Evolutionary conservation across 2,888 invertebrate species (phyloP).

Genomic region (Drosophila barbarae): DNA sequence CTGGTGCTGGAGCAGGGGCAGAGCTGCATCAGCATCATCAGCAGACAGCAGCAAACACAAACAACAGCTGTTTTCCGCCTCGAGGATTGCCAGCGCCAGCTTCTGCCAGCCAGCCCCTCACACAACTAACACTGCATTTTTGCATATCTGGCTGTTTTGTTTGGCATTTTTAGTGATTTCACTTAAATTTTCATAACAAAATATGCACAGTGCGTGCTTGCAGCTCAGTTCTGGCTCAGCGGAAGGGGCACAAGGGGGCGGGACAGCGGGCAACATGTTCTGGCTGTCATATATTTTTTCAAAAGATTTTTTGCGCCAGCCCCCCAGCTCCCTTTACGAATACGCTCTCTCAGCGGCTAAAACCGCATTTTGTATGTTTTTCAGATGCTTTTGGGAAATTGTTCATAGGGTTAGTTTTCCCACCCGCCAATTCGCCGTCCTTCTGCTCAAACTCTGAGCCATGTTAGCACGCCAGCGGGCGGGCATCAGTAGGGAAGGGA

Average conservation of each 20-base stretch:
- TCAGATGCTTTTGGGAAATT: slow-evolving; percentile 60
- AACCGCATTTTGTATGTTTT: slow-evolving; percentile 73
- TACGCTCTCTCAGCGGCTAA: slow-evolving; percentile 58
- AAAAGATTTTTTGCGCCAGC: slow-evolving; percentile 46
- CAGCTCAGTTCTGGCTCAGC: slow-evolving; percentile 46
- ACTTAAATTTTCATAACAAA: slow-evolving; percentile 76
- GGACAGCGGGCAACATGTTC: slow-evolving; percentile 40
- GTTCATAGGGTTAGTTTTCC: slow-evolving; percentile 65
- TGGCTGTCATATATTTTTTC: slow-evolving; percentile 67
- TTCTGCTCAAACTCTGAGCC: slow-evolving; percentile 22
- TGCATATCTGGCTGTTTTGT: slow-evolving; percentile 63
- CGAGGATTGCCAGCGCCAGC: slow-evolving; percentile 24
- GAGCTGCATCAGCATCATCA: slow-evolving; percentile 24
- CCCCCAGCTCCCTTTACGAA: slow-evolving; percentile 30
- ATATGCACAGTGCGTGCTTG: slow-evolving; percentile 68
- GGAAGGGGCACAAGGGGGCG: slow-evolving; percentile 2
- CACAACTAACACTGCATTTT: slow-evolving; percentile 36
- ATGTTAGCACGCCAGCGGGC: slow-evolving; percentile 40
- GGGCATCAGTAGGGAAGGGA: slow-evolving; percentile 11
- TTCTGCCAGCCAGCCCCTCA: slow-evolving; percentile 4
- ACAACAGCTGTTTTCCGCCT: slow-evolving; percentile 45
- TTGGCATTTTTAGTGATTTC: slow-evolving; percentile 76
- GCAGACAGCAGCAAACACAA: slow-evolving; percentile 33
- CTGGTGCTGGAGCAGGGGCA: background rate
- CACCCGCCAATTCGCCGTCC: slow-evolving; percentile 32